Evolutionary conservation across 2,113 vertebrate species (phyloP).

Genomic region (Hemicordylus capensis): DNA sequence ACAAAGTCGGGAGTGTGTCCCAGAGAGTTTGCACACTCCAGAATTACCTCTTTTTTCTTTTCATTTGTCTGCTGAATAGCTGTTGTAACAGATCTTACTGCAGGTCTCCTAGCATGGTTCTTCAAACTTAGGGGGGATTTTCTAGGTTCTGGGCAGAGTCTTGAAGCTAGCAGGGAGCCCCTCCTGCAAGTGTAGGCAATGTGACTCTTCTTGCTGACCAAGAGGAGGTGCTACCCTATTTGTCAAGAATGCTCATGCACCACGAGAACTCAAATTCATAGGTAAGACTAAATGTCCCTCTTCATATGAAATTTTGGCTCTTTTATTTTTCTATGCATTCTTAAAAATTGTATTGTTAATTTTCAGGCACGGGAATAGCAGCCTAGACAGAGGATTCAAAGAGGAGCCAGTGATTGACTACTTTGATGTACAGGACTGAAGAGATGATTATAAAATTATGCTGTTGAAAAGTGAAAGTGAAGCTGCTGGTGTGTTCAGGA

Average conservation of each 20-base stretch:
- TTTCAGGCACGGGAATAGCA: slow-evolving; percentile 79
- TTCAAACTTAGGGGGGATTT: background rate
- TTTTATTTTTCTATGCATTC: slow-evolving; percentile 12
- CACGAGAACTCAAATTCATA: too few relatives aligned
- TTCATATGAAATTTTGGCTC: background rate
- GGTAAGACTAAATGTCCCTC: background rate
- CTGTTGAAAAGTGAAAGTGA: slow-evolving; percentile 33
- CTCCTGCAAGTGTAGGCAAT: background rate
- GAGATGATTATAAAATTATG: slow-evolving; percentile 19
- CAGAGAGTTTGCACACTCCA: background rate
- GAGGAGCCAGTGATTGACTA: slow-evolving; percentile 93
- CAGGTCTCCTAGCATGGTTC: too few relatives aligned
- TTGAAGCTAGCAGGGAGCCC: background rate
- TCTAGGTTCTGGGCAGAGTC: background rate
- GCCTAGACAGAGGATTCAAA: slow-evolving; percentile 83
- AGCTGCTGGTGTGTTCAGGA: slow-evolving; percentile 40
- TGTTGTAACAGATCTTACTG: background rate
- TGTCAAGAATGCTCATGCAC: background rate
- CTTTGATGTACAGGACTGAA: slow-evolving; percentile 96
- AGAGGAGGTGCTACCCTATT: background rate
- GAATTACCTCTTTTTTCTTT: too few relatives aligned
- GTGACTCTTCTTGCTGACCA: background rate
- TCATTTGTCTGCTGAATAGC: too few relatives aligned
- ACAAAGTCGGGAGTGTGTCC: background rate
- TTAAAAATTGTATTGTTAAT: slow-evolving; percentile 45